A percentile compares a stretch with the other conserved stretches of the same genome.
phyloP scores from a whole-genome alignment of 1,140 invertebrate genomes.

The Macrosteles quadrilineatus region DNA sequence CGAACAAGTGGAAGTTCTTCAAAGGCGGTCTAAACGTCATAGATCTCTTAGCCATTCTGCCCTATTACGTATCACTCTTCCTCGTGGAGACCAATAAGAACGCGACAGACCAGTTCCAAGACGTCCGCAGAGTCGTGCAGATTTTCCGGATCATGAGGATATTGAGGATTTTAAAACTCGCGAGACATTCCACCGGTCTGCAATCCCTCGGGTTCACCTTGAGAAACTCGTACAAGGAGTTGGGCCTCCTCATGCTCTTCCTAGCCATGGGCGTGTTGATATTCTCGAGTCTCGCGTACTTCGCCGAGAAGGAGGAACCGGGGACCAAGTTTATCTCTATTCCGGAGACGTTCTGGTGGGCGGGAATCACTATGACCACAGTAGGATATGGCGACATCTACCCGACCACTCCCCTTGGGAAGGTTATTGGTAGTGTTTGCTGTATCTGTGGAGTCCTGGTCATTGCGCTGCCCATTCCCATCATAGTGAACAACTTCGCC shows the following conservation, averaged over 20 bases:
- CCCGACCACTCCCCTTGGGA: constrained; percentile 92
- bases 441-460: constrained; percentile 99
- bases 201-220: constrained; percentile 98
- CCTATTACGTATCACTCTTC: constrained; percentile 97
- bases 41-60: constrained; percentile 97
- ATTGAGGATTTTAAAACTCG: constrained; percentile 96
- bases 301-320: constrained; percentile 97
- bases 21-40: constrained; percentile 99
- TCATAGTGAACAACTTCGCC: constrained; percentile 99
- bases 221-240: constrained; percentile 98
- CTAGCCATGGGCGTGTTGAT: constrained; percentile 98
- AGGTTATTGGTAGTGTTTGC: constrained; percentile 97
- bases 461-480: constrained; percentile 99
- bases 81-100: constrained; percentile 96
- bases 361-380: constrained; percentile 98
- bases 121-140: constrained; percentile 95
- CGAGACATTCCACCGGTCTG: constrained; percentile 96
- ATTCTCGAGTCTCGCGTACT: constrained; percentile 98
- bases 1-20: constrained; percentile 99
- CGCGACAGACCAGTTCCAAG: constrained; percentile 93
- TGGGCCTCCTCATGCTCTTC: constrained; percentile 98
- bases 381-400: constrained; percentile 99
- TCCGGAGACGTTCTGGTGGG: constrained; percentile 99
- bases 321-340: constrained; percentile 97
- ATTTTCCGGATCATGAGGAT: constrained; percentile 99